Percentiles rank a stretch among this genome's conserved stretches.
phyloP scores from a whole-genome alignment of 2,113 vertebrate species.

The Psephotus haematonotus region DNA sequence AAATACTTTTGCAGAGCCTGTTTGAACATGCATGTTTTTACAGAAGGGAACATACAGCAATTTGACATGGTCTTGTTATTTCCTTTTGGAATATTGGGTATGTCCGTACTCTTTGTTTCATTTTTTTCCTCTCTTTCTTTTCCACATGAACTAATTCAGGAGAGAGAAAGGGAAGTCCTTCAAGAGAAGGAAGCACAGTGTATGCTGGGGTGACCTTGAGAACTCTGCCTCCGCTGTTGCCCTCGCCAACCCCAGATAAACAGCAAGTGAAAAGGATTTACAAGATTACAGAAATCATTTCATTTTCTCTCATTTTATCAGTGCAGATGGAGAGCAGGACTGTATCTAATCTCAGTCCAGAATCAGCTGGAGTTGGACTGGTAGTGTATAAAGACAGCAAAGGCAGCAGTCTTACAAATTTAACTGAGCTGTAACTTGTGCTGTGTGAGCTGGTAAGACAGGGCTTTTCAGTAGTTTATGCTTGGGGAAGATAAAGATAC shows the following conservation, averaged over 20 bases:
- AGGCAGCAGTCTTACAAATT: constrained; percentile 21
- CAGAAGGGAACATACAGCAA: constrained; percentile 20
- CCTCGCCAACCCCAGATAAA: not conserved
- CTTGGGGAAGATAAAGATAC: constrained; percentile 9
- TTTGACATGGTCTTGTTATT: constrained; percentile 15
- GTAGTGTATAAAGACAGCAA: not conserved
- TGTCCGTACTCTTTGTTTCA: not conserved
- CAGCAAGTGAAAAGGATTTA: not conserved
- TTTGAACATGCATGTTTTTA: constrained; percentile 27
- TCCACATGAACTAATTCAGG: not conserved
- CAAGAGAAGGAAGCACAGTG: not conserved
- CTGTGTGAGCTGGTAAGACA: not conserved
- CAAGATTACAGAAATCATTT: not conserved
- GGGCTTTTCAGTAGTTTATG: constrained; percentile 19
- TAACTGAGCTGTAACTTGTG: not conserved
- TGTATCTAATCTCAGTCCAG: constrained; percentile 52
- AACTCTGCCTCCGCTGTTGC: not conserved
- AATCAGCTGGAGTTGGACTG: constrained; percentile 49
- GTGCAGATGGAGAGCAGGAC: constrained; percentile 41
- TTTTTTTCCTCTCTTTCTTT: not conserved
- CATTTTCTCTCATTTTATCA: constrained; percentile 32
- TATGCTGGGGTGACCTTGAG: not conserved
- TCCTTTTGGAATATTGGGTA: not conserved
- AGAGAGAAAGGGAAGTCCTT: not conserved
- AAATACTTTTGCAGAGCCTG: constrained; percentile 55